Conservation (phyloP, 2,113 vertebrate species). For the Petaurus breviceps region DNA sequence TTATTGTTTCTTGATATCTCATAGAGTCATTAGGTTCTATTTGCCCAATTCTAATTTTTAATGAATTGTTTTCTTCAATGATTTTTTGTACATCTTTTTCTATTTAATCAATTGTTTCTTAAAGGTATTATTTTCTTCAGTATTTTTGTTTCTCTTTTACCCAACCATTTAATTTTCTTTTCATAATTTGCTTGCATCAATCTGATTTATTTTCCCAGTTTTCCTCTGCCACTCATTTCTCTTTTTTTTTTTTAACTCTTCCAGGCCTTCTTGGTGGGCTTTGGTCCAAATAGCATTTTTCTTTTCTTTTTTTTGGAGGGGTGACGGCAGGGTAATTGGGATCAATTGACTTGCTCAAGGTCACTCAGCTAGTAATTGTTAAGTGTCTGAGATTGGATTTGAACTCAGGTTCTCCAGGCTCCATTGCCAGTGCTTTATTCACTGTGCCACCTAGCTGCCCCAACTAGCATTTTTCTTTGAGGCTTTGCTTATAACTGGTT, state of each 20-base stretch:
- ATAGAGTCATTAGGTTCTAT: not conserved
- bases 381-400: no score
- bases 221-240: not conserved
- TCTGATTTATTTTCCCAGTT: not conserved
- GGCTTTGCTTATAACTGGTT: not conserved
- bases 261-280: not conserved
- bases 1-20: not conserved
- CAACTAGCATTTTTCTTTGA: not conserved
- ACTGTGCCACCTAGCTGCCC: no score
- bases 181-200: not conserved
- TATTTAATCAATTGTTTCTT: not conserved
- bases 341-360: no score
- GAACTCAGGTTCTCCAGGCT: no score
- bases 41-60: not conserved
- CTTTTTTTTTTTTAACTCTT: not conserved
- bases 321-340: no score
- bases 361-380: no score
- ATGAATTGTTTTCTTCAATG: not conserved
- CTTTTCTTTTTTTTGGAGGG: not conserved
- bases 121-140: not conserved
- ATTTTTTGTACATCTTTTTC: not conserved
- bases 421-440: no score
- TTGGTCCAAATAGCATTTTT: not conserved
- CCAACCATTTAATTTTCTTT: not conserved
- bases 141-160: not conserved